A percentile compares a stretch with the other conserved stretches of the same genome.
Evolutionary conservation across 2,113 vertebrate genomes (phyloP).

Genomic region (Theristicus caerulescens): DNA sequence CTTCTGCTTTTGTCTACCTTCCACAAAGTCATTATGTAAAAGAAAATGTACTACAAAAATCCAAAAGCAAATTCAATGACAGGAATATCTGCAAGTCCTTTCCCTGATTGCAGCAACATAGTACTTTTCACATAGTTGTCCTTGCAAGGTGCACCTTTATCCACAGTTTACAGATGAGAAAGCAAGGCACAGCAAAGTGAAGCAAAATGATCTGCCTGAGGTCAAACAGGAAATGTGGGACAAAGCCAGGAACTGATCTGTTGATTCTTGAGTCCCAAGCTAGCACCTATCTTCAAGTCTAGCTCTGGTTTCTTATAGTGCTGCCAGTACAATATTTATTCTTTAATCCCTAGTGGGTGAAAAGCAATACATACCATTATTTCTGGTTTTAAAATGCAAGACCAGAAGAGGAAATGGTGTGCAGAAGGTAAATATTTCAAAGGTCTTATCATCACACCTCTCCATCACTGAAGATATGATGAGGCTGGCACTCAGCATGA

Average conservation of each 20-base stretch:
- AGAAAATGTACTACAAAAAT: neutral
- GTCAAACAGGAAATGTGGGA: neutral
- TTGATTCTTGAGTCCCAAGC: neutral
- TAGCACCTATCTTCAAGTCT: neutral
- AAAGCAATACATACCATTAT: neutral
- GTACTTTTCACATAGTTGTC: neutral
- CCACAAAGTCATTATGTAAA: neutral
- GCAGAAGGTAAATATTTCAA: neutral
- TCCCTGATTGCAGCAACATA: neutral
- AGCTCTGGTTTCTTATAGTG: neutral
- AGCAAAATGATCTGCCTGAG: neutral
- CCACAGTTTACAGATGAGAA: neutral
- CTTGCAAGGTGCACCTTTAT: neutral
- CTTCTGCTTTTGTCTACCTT: neutral
- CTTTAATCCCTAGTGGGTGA: neutral
- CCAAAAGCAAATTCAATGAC: neutral
- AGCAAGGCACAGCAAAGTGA: neutral
- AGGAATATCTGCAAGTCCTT: neutral
- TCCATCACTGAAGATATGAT: neutral
- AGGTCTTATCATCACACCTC: neutral
- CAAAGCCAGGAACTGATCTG: neutral
- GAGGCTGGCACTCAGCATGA: neutral
- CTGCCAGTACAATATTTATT: neutral
- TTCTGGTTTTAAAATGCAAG: neutral
- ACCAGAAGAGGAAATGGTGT: neutral